A percentile compares a stretch with the other conserved stretches of the same genome.
phyloP scores from a whole-genome alignment of 2,888 invertebrate genomes.

The Acronicta aceris region DNA sequence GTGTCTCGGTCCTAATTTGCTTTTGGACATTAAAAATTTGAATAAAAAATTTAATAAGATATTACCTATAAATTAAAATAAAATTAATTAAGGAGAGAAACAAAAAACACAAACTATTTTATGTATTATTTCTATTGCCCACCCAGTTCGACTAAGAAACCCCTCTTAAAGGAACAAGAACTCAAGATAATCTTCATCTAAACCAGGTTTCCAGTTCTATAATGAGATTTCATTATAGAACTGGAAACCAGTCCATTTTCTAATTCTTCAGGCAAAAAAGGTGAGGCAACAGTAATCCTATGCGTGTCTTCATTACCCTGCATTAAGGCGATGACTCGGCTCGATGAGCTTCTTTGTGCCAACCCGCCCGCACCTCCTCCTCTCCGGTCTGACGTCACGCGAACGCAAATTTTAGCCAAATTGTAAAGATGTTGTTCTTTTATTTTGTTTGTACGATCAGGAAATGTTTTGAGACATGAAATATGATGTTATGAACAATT shows the following conservation, averaged over 20 bases:
- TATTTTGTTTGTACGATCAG: constrained; percentile 36
- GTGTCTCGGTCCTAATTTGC: too few relatives aligned
- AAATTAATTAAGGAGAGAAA: too few relatives aligned
- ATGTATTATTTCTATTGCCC: background rate
- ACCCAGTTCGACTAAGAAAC: background rate
- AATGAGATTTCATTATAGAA: constrained; percentile 20
- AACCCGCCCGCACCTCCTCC: constrained; percentile 10
- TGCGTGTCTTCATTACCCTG: constrained; percentile 64
- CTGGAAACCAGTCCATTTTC: constrained; percentile 23
- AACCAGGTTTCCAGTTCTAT: too few relatives aligned
- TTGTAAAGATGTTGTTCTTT: constrained; percentile 55
- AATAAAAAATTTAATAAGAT: too few relatives aligned
- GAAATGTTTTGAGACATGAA: constrained; percentile 3
- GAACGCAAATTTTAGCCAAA: constrained; percentile 40
- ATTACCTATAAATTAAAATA: too few relatives aligned
- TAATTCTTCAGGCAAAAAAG: constrained; percentile 35
- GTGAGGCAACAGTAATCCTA: constrained; percentile 44
- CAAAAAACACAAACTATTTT: too few relatives aligned
- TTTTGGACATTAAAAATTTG: too few relatives aligned
- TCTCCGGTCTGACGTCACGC: constrained; percentile 25
- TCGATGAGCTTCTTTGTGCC: constrained; percentile 63
- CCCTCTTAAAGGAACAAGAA: background rate
- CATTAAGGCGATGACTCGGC: constrained; percentile 70
- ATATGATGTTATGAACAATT: too few relatives aligned
- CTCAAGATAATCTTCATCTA: background rate